Percentiles rank a stretch among this genome's conserved stretches.
These are phyloP conservation scores for Ageneiosus marmoratus DNA, from an alignment of 2,113 vertebrate genomes.

Conservation along the genomic window DNA sequence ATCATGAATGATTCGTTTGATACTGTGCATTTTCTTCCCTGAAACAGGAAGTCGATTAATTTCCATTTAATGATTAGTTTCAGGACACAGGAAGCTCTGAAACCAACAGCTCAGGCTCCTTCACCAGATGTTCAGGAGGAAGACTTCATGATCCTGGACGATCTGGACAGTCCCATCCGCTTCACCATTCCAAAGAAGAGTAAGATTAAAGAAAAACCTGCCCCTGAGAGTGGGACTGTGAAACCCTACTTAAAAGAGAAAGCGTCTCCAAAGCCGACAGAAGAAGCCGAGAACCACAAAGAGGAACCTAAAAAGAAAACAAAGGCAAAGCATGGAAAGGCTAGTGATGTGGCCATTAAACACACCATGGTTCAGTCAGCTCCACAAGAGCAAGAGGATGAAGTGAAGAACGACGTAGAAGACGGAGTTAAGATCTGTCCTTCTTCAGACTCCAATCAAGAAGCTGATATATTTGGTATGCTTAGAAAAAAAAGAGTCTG, in stretches of 20 bases:
- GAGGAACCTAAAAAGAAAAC: slow-evolving; percentile 5
- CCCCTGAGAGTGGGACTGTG: neutral
- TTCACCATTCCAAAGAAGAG: slow-evolving; percentile 64
- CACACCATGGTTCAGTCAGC: neutral
- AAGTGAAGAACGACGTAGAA: neutral
- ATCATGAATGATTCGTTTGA: neutral
- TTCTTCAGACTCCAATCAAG: neutral
- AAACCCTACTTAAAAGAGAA: neutral
- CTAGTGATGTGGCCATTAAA: neutral
- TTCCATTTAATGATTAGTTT: slow-evolving; percentile 17
- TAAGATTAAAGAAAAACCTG: neutral
- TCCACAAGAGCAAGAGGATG: neutral
- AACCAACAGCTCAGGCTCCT: slow-evolving; percentile 31
- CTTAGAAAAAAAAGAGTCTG: neutral
- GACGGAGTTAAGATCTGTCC: neutral
- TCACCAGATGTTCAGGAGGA: slow-evolving; percentile 62
- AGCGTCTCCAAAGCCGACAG: neutral
- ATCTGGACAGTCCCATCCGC: slow-evolving; percentile 53
- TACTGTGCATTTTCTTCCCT: neutral
- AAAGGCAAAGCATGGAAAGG: neutral
- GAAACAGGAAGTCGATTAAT: neutral
- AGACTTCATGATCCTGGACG: slow-evolving; percentile 73
- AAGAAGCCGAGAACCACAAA: neutral
- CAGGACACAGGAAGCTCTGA: slow-evolving; percentile 46
- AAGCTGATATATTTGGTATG: neutral